Base-by-base conservation (phyloP, 1,140 invertebrate genomes). In the Tetraneura akinire region DNA sequence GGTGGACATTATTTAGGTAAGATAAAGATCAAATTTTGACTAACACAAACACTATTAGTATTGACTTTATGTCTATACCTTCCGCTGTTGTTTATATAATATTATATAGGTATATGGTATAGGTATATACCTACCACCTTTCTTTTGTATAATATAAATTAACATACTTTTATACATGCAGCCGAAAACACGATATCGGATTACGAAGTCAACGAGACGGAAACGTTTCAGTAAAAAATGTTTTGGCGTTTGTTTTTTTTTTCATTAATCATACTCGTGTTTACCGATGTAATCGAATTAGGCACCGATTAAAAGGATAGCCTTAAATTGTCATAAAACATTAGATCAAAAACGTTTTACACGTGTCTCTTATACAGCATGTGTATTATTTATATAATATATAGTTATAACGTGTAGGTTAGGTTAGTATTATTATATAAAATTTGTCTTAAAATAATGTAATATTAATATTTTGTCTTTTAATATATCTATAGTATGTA, bases 121-220 rank as follows among this genome's bases (percentile, higher is more conserved):
- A 37, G 32, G 32, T 37, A 8, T 37, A 37, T 37, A 37, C 32
- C 32, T 37, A 51, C 45, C 68, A 68, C 66, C 66, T 68, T 68
- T 71, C n/a, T 49, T 47, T 49, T 71, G 16, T 18, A 11, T 26
- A 47, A 21, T 68, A 47, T 45, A 78, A 78, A 78, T 62, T 78
- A 62, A 78, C 55, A 78, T 78, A 45, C 16, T 62, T 78, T 60
- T 60, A 78, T 60, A 42, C 21, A 45, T 45, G 37, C 55, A 47
- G 55, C 74, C 74, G 74, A 78, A 78, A 78, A 78, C 74, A 78
- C 21, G 74, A 18, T 78, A 78, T 78, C 74, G 37, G 74, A 78
- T 78, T 78, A 78, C 74, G 13, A 29, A 76, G 49, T 29, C 51
- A 76, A 55, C 71, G n/a, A 57, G 32, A 16, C 21, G 55, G 49